Base-by-base conservation (phyloP, 2,113 vertebrate genomes). In the Pelecanoides urinatrix region DNA sequence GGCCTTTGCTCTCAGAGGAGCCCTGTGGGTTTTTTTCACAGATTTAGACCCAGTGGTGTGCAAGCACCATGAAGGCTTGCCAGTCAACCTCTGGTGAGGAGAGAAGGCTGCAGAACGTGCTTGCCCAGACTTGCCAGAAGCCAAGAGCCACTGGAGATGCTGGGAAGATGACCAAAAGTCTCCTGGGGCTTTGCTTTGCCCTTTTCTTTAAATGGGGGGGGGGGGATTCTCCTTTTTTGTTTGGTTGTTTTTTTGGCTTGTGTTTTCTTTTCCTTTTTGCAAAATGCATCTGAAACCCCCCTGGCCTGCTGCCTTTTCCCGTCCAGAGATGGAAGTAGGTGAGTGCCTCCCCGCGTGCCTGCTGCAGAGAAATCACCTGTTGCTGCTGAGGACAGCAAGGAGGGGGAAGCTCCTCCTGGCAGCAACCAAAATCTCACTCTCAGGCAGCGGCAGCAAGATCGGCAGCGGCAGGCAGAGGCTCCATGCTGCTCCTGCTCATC, bases 221-320 rank as follows among this genome's bases (percentile, higher is more conserved):
- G 8, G 32, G 0, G 0, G 8, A 26, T 5, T 82, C 4, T 32
- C 15, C 3, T 30, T 8, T 47, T 59, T 63, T 44, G 5, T 16
- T 65, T n/a, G 8, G 18, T 74, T 44, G 21, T 40, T 47, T 34
- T 13, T 7, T 67, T 45, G 4, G 2, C 10, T 22, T 53, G 4
- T 1, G n/a, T 74, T 80, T 62, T 36, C 8, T 58, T 92, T 49
- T 15, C 13, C 9, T 23, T 75, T 84, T 56, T 38, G 16, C n/a
- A 72, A 58, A 89, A 65, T 22, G 12, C 36, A 20, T n/a, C 49
- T 34, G 55, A 66, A 30, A 1, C 8, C 8, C 11, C 17, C 7
- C 23, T 11, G 22, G 34, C 9, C 52, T 45, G 18, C 7, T 67
- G 47, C 61, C 40, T 79, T 71, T 63, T 59, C 13, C n/a, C 67